These are phyloP conservation scores for Coregonus suidteri DNA, from an alignment of 2,797 vertebrate genomes.

Conservation along the genomic window DNA sequence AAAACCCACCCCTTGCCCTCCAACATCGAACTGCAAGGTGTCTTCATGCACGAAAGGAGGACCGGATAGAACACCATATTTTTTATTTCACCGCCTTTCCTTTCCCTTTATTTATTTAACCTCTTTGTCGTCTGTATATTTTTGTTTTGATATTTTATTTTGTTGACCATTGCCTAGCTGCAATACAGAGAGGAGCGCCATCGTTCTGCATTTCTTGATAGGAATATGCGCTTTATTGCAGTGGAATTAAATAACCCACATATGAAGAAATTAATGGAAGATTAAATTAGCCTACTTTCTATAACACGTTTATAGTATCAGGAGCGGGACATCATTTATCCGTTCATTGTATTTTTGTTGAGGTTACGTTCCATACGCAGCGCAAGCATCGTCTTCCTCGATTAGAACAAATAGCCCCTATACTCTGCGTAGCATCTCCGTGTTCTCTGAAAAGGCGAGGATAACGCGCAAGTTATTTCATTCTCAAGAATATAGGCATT, in stretches of 20 bases:
- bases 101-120: constrained; percentile 45
- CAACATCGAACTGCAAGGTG: constrained; percentile 30
- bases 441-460: constrained; percentile 30
- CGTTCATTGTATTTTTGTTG: constrained; percentile 44
- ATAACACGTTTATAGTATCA: constrained; percentile 49
- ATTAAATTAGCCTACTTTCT: constrained; percentile 42
- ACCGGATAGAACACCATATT: constrained; percentile 57
- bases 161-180: constrained; percentile 36
- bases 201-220: constrained; percentile 58
- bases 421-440: constrained; percentile 68
- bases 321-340: constrained; percentile 47
- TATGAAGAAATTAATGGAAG: constrained; percentile 63
- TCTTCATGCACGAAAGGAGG: constrained; percentile 58
- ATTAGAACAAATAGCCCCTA: constrained; percentile 20
- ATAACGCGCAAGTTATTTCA: constrained; percentile 31
- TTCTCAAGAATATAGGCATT: constrained; percentile 57
- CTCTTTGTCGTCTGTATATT: constrained; percentile 49
- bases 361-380: constrained; percentile 49
- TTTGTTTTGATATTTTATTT: constrained; percentile 47
- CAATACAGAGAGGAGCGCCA: constrained; percentile 67
- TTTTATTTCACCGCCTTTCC: constrained; percentile 44
- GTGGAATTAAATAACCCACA: constrained; percentile 67
- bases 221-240: constrained; percentile 58
- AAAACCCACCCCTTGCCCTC: constrained; percentile 44
- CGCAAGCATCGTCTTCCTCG: constrained; percentile 31